Conservation (phyloP, 2,797 vertebrate species). For the Hylomyscus alleni region DNA sequence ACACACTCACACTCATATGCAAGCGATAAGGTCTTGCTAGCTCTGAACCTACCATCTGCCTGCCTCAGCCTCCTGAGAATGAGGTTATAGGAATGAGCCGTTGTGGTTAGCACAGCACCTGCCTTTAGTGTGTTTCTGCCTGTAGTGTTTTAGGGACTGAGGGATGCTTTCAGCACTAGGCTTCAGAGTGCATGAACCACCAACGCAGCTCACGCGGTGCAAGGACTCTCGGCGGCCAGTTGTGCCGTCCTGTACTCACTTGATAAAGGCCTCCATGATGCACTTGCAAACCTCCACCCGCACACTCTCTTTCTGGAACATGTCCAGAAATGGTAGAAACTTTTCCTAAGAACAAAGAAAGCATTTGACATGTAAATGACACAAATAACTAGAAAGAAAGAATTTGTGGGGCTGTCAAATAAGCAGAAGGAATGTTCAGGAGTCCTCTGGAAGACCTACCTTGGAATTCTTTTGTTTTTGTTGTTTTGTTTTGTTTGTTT, state of each 20-base stretch:
- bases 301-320: conserved; percentile 99
- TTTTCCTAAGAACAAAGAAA: conserved; percentile 92
- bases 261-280: conserved; percentile 99
- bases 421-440: background rate
- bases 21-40: background rate
- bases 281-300: conserved; percentile 97
- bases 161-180: background rate
- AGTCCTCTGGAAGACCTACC: background rate
- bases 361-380: background rate
- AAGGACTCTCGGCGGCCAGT: background rate
- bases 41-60: background rate
- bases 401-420: background rate
- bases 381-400: conserved; percentile 1
- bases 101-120: background rate
- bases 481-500: background rate
- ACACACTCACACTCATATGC: background rate
- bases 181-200: background rate
- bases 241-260: conserved; percentile 88
- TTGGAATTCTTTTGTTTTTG: background rate
- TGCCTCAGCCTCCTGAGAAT: background rate
- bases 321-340: conserved; percentile 98
- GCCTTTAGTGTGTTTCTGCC: background rate
- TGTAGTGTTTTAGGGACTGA: background rate
- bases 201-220: background rate
- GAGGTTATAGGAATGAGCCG: background rate